These are phyloP conservation scores for Petrocephalus zakoni DNA, from an alignment of 2,113 vertebrate genomes.

Conservation along the genomic window DNA sequence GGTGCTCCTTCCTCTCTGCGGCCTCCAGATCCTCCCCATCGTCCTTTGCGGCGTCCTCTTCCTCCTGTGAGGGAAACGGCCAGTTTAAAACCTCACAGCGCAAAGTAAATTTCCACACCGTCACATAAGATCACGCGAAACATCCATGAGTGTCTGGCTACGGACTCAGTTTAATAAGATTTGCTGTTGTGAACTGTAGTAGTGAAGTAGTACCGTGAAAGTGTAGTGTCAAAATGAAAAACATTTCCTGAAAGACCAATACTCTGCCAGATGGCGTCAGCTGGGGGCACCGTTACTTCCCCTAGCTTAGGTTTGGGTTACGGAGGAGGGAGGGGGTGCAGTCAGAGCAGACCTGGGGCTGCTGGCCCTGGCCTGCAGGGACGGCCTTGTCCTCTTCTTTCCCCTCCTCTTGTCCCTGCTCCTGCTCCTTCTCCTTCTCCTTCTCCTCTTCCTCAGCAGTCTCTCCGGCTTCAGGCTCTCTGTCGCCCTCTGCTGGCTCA, in stretches of 20 bases:
- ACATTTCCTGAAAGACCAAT: background rate
- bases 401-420: slow-evolving; percentile 44
- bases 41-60: slow-evolving; percentile 53
- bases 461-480: slow-evolving; percentile 32
- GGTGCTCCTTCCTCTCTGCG: slow-evolving; percentile 73
- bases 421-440: slow-evolving; percentile 46
- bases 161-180: background rate
- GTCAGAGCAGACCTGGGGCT: slow-evolving; percentile 68
- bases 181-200: background rate
- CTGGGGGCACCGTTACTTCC: too few relatives aligned
- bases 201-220: background rate
- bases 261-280: background rate
- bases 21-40: slow-evolving; percentile 65
- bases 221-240: background rate
- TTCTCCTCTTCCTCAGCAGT: slow-evolving; percentile 40
- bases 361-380: slow-evolving; percentile 60
- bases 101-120: background rate
- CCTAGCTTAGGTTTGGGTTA: background rate
- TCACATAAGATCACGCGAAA: background rate
- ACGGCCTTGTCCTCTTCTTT: slow-evolving; percentile 45
- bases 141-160: background rate
- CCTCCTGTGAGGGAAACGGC: slow-evolving; percentile 35
- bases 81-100: background rate
- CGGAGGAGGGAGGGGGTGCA: background rate
- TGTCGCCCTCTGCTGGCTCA: slow-evolving; percentile 32